Evolutionary conservation across 92 coral and sea anemone species (phyloP), one percentile per base, ranked within the genome.

Genomic region (Porites lobata): DNA sequence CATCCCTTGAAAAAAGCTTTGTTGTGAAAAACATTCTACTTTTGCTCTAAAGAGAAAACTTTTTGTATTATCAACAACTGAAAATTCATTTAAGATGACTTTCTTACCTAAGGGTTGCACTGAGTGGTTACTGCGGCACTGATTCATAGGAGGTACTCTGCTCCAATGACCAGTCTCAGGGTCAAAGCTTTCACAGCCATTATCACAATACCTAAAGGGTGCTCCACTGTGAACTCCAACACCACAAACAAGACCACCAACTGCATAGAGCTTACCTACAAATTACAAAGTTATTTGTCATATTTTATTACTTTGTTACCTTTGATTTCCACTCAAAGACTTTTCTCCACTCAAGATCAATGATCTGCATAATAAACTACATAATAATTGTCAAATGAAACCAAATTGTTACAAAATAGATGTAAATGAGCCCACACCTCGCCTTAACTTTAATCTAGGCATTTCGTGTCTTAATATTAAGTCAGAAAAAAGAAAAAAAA

Each of bases 161-260:
- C 79, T 75, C 98, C 98, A 96, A 24, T 90, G 96, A 50, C 90
- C 88, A 72, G 72, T 73, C 66, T 91, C 95, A 72, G 94, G 93
- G 68, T 94, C 93, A 80, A 86, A 96, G 78, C 93, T 87, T 51
- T 96, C 98, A 69, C 95, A 93, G 51, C 98, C 95, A 80, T 94
- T 96, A 65, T 96, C 98, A 87, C 98, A 96, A 89, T 96, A 96
- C 32, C 98, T 88, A 72, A 94, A 96, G 11, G 98, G 96, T 21
- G 98, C 84, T 6, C 94, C 92, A 85, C 92, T 90, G 57, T 92
- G 96, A 3, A 78, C 91, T 9, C 98, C 96, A 13, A 90, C 90
- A 17, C 98, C 98, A 81, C 98, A 94, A 65, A 96, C 98, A 21
- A 96, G 87, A 17, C 98, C 98, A 17, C 98, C 98, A 54, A 96